Evolutionary conservation across 1,140 invertebrate species (phyloP).

Genomic region (Macrobrachium rosenbergii): DNA sequence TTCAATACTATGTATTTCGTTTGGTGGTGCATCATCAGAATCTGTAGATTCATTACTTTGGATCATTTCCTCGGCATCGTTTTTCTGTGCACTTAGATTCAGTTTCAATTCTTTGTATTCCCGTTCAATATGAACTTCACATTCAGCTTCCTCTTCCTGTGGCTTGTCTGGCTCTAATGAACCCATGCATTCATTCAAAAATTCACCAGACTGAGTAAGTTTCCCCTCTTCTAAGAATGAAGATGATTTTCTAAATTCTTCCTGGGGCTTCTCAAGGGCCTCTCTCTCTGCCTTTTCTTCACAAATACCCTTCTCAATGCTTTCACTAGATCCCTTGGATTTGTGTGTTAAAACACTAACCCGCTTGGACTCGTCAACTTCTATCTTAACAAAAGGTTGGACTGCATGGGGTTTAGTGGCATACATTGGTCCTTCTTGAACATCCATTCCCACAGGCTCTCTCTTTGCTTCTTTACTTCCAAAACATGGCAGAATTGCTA

Average conservation of each 20-base stretch:
- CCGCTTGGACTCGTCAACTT: slow-evolving; percentile 32
- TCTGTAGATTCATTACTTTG: neutral
- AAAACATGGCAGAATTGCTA: slow-evolving; percentile 42
- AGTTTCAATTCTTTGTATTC: neutral
- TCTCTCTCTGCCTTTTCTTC: slow-evolving; percentile 41
- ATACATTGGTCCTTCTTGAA: slow-evolving; percentile 24
- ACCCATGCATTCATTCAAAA: slow-evolving; percentile 51
- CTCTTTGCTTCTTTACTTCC: neutral
- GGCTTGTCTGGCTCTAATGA: slow-evolving; percentile 23
- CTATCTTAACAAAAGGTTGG: slow-evolving; percentile 32
- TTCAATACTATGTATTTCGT: neutral
- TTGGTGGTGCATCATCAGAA: neutral
- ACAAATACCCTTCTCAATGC: slow-evolving; percentile 26
- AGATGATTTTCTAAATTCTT: slow-evolving; percentile 24
- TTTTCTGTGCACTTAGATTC: neutral
- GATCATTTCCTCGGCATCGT: neutral
- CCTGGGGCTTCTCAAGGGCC: slow-evolving; percentile 33
- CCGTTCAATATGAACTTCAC: slow-evolving; percentile 53
- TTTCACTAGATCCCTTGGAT: slow-evolving; percentile 44
- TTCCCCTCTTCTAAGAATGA: slow-evolving; percentile 35
- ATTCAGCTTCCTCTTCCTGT: slow-evolving; percentile 33
- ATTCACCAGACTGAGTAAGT: slow-evolving; percentile 50
- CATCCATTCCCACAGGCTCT: neutral
- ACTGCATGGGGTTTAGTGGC: slow-evolving; percentile 2
- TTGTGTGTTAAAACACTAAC: slow-evolving; percentile 27